phyloP scores from a whole-genome alignment of 1,140 invertebrate genomes.

The Alviniconcha marisindica region DNA sequence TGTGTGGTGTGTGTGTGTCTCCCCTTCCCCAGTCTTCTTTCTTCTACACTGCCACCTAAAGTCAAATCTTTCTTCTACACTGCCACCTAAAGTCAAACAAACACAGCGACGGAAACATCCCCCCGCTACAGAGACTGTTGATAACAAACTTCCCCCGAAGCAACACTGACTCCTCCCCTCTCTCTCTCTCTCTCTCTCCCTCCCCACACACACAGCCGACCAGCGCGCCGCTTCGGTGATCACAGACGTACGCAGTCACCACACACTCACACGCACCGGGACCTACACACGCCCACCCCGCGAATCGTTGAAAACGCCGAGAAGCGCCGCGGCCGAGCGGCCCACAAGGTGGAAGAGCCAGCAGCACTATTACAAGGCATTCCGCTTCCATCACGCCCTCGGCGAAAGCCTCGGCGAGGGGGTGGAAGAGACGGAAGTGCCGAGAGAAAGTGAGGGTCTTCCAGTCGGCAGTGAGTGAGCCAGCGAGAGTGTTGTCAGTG shows the following conservation, averaged over 20 bases:
- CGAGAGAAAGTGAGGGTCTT: not conserved
- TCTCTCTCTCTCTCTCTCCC: too few relatives aligned
- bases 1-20: too few relatives aligned
- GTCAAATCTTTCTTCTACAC: not conserved
- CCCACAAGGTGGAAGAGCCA: not conserved
- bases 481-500: not conserved
- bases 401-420: not conserved
- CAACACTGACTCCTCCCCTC: too few relatives aligned
- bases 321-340: not conserved
- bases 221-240: not conserved
- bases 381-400: constrained; percentile 1
- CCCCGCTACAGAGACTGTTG: not conserved
- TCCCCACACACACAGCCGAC: not conserved
- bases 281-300: not conserved
- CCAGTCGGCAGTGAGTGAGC: not conserved
- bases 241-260: not conserved
- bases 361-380: not conserved
- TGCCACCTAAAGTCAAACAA: not conserved
- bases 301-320: not conserved
- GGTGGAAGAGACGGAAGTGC: constrained; percentile 18
- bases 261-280: constrained; percentile 5
- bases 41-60: not conserved
- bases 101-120: not conserved
- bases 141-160: too few relatives aligned
- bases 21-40: not conserved